Base-by-base conservation (phyloP, 2,797 vertebrate genomes). In the Rallus crepitans region DNA sequence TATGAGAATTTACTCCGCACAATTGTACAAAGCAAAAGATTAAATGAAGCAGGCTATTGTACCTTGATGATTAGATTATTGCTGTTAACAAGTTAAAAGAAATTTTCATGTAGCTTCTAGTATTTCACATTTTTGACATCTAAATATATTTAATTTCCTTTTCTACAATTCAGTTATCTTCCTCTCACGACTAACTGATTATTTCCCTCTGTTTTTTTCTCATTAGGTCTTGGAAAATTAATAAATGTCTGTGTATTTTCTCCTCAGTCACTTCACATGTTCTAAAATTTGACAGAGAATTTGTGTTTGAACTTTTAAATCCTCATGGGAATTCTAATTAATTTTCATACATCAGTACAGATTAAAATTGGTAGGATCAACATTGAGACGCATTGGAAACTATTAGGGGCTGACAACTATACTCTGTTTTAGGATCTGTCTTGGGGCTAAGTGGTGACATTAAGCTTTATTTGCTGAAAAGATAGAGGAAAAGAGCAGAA, bases 1-100 rank as follows among this genome's bases (percentile, higher is more conserved):
- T 31, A 39, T 28, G 33, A 57, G 37, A 76, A 33, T 6, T 33
- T 52, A 59, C 0, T 0, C 2, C 0, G 1, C 12, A 21, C 19
- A 37, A 25, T 31, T 63, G 11, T 68, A 37, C 35, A 70, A 81
- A 70, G 11, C 13, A 28, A 35, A 77, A 77, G 42, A 39, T 15
- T 19, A 45, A 52, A 79, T 0, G 0, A 61, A 87, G 20, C 14
- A 18, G 14, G 8, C 14, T 25, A 30, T 37, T 61, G 15, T 55
- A 55, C 4, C 6, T 47, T 53, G 33, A 12, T 39, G 0, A 0
- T 47, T 28, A 53, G 25, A 40, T n/a, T 53, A 60, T 33, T 66
- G 53, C 7, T 55, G 19, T 57, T 82, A 47, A 57, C 21, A 65
- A 28, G 30, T 48, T 65, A 63, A 45, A 77, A 57, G 2, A 71